Conservation (phyloP, 1,140 invertebrate species). For the Pseudomyrmex cubaensis region DNA sequence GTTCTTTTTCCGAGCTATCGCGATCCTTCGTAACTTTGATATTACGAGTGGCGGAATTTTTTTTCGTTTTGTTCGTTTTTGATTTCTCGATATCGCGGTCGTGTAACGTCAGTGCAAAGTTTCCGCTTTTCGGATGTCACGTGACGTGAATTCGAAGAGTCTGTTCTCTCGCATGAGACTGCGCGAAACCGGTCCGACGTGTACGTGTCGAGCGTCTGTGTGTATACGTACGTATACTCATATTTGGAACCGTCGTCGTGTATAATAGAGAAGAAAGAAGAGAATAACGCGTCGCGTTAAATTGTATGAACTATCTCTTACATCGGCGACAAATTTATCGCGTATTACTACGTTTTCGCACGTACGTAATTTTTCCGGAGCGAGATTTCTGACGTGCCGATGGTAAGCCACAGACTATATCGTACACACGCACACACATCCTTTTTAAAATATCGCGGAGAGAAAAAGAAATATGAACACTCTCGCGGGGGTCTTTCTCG, state of each 20-base stretch:
- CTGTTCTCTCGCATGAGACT: background rate
- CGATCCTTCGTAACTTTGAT: slow-evolving; percentile 2
- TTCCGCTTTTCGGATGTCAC: slow-evolving; percentile 1
- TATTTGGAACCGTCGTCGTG: too few relatives aligned
- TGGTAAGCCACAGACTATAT: slow-evolving; percentile 26
- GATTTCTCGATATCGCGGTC: slow-evolving; percentile 9
- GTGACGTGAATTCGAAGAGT: slow-evolving; percentile 20
- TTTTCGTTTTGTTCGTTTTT: background rate
- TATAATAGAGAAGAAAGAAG: too few relatives aligned
- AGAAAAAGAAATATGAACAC: slow-evolving; percentile 41
- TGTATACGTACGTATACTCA: too few relatives aligned
- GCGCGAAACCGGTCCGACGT: background rate
- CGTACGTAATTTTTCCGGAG: background rate
- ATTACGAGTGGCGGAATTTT: slow-evolving; percentile 7
- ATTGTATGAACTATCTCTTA: background rate
- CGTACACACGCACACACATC: background rate
- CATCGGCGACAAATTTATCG: background rate
- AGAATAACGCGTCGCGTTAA: too few relatives aligned
- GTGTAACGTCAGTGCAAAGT: slow-evolving; percentile 20
- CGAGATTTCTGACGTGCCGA: background rate
- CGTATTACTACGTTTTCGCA: background rate
- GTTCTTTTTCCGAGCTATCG: background rate
- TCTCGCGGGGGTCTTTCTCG: background rate
- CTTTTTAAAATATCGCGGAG: slow-evolving; percentile 19
- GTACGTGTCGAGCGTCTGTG: too few relatives aligned